Evolutionary conservation across 1,140 invertebrate genomes (phyloP).

Genomic region (Bombus polaris): DNA sequence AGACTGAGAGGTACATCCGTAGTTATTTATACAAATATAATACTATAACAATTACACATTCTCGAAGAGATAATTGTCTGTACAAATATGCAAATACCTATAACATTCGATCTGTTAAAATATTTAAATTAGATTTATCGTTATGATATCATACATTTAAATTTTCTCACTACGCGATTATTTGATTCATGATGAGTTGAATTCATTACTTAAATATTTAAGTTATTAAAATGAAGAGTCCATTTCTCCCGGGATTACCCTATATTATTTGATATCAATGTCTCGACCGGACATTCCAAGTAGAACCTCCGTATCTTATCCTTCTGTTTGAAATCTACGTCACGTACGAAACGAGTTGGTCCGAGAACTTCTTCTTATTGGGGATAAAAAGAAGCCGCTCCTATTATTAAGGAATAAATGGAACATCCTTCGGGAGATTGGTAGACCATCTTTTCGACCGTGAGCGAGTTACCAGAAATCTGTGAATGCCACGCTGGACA

Average conservation of each 20-base stretch:
- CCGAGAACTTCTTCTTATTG: not conserved
- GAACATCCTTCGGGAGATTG: not conserved
- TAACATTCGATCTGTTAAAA: not conserved
- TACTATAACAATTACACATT: not conserved
- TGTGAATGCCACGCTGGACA: constrained; percentile 50
- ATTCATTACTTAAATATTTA: too few species aligned
- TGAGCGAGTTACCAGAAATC: constrained; percentile 51
- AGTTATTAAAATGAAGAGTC: not conserved
- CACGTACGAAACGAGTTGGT: constrained; percentile 59
- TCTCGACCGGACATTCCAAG: not conserved
- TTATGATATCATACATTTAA: not conserved
- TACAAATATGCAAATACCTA: not conserved
- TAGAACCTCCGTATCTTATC: not conserved
- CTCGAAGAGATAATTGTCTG: not conserved
- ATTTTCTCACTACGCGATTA: not conserved
- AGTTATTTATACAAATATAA: not conserved
- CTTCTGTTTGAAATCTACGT: constrained; percentile 44
- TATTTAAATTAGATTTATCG: not conserved
- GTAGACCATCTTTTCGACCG: not conserved
- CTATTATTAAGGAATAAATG: constrained; percentile 59
- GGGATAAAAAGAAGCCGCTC: constrained; percentile 59
- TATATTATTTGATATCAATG: not conserved
- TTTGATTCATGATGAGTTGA: not conserved
- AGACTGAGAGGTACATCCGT: not conserved
- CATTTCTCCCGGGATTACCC: not conserved